phyloP scores from a whole-genome alignment of 2,888 invertebrate species.

The Stenodera caucasica region DNA sequence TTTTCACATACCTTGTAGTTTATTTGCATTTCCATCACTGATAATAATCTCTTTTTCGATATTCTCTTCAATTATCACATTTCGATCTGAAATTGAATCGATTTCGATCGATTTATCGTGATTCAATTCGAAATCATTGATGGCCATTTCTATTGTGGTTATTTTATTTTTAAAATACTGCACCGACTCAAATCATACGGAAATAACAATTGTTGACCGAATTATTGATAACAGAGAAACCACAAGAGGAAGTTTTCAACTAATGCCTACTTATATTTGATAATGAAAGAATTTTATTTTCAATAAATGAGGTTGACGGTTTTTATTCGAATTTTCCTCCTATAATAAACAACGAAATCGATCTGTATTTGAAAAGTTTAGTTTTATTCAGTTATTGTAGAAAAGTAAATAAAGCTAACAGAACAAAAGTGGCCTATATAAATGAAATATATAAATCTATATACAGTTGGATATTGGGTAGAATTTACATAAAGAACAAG shows the following conservation, averaged over 20 bases:
- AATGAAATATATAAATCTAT: too few relatives aligned
- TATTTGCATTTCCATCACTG: background rate
- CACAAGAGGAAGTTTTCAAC: constrained; percentile 6
- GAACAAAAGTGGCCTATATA: too few relatives aligned
- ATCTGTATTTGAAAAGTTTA: too few relatives aligned
- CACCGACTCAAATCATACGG: background rate
- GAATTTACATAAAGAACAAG: constrained; percentile 24
- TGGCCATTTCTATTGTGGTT: background rate
- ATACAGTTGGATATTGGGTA: background rate
- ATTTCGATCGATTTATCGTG: background rate
- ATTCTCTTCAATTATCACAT: background rate
- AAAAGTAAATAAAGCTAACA: too few relatives aligned
- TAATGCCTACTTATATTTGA: constrained; percentile 1
- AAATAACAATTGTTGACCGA: background rate
- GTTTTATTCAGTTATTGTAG: too few relatives aligned
- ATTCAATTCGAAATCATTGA: background rate
- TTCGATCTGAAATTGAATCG: background rate
- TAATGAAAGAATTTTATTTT: background rate
- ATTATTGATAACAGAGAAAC: background rate
- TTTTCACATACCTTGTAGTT: background rate
- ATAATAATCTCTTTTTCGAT: background rate
- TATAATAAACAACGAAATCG: too few relatives aligned
- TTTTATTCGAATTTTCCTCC: too few relatives aligned
- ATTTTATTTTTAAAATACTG: background rate
- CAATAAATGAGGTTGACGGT: too few relatives aligned